Conservation (phyloP, 1,140 invertebrate species). For the Drosophila bocki region DNA sequence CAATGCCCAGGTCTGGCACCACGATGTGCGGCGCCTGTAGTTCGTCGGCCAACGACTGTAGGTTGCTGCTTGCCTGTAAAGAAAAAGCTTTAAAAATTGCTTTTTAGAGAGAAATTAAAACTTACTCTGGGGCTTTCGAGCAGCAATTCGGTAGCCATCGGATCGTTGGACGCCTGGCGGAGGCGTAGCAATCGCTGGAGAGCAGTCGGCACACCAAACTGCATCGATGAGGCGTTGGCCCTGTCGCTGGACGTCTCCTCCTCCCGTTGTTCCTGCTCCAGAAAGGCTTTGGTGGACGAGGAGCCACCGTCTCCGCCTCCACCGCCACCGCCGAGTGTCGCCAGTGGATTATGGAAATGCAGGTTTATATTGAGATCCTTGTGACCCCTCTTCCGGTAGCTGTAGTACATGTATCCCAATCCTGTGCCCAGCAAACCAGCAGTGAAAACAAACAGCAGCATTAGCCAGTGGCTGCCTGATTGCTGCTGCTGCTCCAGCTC, state of each 20-base stretch:
- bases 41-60: conserved; percentile 51
- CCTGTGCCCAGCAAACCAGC: conserved; percentile 13
- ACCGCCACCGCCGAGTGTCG: conserved; percentile 27
- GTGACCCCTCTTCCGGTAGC: conserved; percentile 64
- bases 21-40: conserved; percentile 40
- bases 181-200: conserved; percentile 56
- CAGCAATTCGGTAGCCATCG: conserved; percentile 61
- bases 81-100: neutral
- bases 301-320: neutral
- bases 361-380: conserved; percentile 83
- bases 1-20: conserved; percentile 46
- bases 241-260: neutral
- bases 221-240: conserved; percentile 38
- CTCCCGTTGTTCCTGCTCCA: conserved; percentile 19
- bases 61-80: conserved; percentile 45
- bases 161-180: conserved; percentile 27
- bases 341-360: conserved; percentile 85
- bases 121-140: conserved; percentile 62
- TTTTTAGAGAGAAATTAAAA: too few relatives aligned
- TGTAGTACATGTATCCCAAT: conserved; percentile 72
- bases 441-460: conserved; percentile 29
- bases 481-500: conserved; percentile 1
- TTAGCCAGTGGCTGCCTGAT: conserved; percentile 11
- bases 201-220: conserved; percentile 48
- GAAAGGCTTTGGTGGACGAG: conserved; percentile 38